Conservation (phyloP, 2,797 vertebrate species). For the Cephalopachus bancanus region DNA sequence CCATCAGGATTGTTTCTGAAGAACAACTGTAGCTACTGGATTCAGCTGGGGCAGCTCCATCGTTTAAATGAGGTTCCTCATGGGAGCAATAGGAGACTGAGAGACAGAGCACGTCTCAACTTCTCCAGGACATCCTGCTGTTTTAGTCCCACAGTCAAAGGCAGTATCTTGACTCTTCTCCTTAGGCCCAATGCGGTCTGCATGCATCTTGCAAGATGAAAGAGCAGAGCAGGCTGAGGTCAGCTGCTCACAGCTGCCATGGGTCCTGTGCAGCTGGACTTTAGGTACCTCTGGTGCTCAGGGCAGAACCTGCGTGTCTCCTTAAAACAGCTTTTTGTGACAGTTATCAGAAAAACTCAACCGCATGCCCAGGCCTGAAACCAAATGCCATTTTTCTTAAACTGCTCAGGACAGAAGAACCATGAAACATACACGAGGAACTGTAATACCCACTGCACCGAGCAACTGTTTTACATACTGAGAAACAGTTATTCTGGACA, state of each 20-base stretch:
- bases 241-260: neutral
- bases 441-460: neutral
- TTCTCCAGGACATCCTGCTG: neutral
- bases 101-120: fast-evolving
- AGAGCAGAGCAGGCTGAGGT: neutral
- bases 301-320: neutral
- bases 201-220: neutral
- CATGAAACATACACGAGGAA: neutral
- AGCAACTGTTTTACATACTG: neutral
- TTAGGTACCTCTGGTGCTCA: neutral
- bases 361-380: conserved; percentile 36
- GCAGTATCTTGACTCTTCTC: neutral
- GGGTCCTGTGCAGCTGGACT: neutral
- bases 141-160: neutral
- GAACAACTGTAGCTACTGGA: neutral
- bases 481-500: neutral
- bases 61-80: neutral
- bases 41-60: neutral
- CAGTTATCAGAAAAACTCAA: conserved; percentile 77
- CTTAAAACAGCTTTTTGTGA: conserved; percentile 69
- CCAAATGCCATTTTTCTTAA: conserved; percentile 64
- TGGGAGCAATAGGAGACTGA: neutral
- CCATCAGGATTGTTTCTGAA: neutral
- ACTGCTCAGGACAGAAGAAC: conserved; percentile 62
- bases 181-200: fast-evolving